Conservation (phyloP, 1,140 invertebrate genomes). For the Armadillidium nasatum region DNA sequence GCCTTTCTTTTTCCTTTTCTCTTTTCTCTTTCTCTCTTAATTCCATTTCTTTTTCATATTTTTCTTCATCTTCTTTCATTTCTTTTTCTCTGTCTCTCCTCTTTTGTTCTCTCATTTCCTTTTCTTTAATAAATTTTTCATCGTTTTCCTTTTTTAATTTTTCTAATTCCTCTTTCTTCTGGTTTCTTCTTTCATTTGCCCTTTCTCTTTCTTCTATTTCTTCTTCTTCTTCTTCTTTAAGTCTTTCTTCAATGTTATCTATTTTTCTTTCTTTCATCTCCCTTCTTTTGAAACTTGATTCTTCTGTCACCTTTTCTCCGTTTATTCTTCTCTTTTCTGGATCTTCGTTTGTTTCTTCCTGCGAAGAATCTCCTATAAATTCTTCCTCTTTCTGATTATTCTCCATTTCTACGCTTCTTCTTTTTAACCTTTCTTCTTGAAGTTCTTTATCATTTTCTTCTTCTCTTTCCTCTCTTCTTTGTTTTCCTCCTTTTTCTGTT, state of each 20-base stretch:
- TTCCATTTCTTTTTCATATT: no score
- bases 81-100: no score
- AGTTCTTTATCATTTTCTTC: neutral
- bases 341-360: neutral
- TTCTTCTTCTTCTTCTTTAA: no score
- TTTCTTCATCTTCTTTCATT: no score
- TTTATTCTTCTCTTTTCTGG: neutral
- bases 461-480: neutral
- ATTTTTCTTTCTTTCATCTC: neutral
- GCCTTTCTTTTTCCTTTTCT: neutral
- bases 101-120: no score
- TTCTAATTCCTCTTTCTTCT: no score
- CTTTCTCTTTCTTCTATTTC: no score
- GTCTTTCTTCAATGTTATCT: neutral
- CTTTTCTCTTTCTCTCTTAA: neutral
- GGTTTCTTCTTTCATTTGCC: no score
- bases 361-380: neutral
- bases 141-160: no score
- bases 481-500: conserved; percentile 25
- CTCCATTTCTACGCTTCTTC: neutral
- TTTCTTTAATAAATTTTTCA: no score
- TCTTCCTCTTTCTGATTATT: neutral
- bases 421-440: neutral
- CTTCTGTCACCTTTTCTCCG: neutral
- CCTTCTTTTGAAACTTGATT: neutral